Evolutionary conservation across 1,140 invertebrate genomes (phyloP), one percentile per base, ranked within the genome.

Genomic region (Aplysia californica): DNA sequence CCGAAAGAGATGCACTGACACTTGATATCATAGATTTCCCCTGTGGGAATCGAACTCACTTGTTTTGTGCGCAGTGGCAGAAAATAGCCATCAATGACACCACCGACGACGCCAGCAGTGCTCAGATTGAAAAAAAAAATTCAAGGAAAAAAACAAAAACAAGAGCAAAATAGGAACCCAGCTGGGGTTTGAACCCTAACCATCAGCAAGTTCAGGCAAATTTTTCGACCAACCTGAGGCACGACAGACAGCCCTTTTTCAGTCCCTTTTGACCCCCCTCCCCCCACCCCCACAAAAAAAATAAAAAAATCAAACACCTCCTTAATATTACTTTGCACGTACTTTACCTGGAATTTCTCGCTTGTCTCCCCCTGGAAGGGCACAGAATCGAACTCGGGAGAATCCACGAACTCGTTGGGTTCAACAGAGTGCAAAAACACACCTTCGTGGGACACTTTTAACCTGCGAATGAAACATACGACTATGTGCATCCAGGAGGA

Each of bases 331-430:
- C 10, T 50, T 61, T 61, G 18, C 10, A 61, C 26, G 6, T 68
- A 38, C 77, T 79, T 88, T 90, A 96, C 95, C 92, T 96, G 95
- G 89, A 94, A 96, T 55, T 76, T 85, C 66, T 83, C 82, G 82
- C 94, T 92, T 83, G 94, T 93, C 29, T 77, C 35, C 15, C 75
- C 26, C 36, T 69, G 56, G 38, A 61, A 61, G 35, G 55, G 75
- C 23, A 75, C 36, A 82, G 94, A 93, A 56, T 96, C 95, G 94
- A 94, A 96, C 90, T 96, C 95, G 0, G 95, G 95, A 10, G 95
- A 96, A 89, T 96, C 95, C 29, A 96, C 92, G 85, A 96, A 96
- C 87, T 96, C 94, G 88, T 95, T 94, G 39, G 93, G 91, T 79
- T 93, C 92, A 78, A 96, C 93, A 88, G 93, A 94, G 89, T 96